Evolutionary conservation across 2,888 invertebrate genomes (phyloP), one percentile per base, ranked within the genome.

Genomic region (Eucera pruinosa): DNA sequence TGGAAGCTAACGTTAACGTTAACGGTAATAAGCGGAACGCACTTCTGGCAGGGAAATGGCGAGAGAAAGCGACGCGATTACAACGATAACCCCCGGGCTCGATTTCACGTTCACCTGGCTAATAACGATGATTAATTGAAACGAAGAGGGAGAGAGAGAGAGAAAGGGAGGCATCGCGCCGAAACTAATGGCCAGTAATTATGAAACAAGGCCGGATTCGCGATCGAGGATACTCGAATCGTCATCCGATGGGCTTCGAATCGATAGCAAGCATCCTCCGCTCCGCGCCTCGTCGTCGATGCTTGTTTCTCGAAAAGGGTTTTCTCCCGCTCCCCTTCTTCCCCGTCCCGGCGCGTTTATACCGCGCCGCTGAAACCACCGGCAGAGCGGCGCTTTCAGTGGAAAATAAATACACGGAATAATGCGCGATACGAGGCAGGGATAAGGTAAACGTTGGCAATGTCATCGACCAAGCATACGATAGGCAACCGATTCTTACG

Each of bases 181-280:
- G 18, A 55, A 70, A 73, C 70, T 61, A 69, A 70, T 45, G 36
- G 25, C 27, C 36, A 15, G 61, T 43, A 54, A 71, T 69, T 45
- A 72, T 52, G 23, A 45, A 36, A 54, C 47, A 36, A 50, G 33
- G 7, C 5, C 36, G 67, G 45, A 30, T 39, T 23, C 25, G 25
- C 61, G 61, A 62, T 62, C 48, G 61, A 36, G 48, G n/a, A 25
- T n/a, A 2, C 23, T 15, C 6, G n/a, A 13, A n/a, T 9, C 4
- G 47, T 23, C 20, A 4, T 18, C 23, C 15, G 4, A 18, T 23
- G 23, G 27, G 4, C 5, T 36, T 9, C 15, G 15, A 36, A 23
- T 23, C 36, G 23, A 48, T 48, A 6, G 20, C 47, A 36, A 36
- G 36, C 36, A 36, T 9, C 9, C 36, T 1, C 7, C 11, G 9